These are phyloP conservation scores for Parus major DNA, from an alignment of 2,113 vertebrate species.

Conservation along the genomic window DNA sequence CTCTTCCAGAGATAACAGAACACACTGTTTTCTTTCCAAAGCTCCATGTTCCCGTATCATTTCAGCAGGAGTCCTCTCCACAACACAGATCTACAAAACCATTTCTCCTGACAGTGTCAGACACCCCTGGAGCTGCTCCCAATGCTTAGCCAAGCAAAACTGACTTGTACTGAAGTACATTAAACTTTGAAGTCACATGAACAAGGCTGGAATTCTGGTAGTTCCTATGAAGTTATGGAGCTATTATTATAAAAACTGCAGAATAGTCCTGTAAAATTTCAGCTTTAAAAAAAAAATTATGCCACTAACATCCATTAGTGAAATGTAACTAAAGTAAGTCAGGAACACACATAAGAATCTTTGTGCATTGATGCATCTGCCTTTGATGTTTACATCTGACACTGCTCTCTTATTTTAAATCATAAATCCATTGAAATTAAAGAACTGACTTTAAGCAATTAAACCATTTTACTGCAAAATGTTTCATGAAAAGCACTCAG, in stretches of 20 bases:
- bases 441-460: not conserved
- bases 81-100: not conserved
- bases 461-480: not conserved
- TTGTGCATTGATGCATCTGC: not conserved
- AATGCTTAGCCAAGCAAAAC: not conserved
- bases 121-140: not conserved
- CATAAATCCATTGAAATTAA: not conserved
- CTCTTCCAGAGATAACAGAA: not conserved
- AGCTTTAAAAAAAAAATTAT: not conserved
- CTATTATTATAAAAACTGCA: not conserved
- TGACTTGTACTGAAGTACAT: not conserved
- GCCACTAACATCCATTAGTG: not conserved
- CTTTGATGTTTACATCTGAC: not conserved
- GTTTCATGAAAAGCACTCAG: not conserved
- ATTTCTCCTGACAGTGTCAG: not conserved
- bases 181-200: not conserved
- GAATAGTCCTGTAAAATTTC: not conserved
- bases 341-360: not conserved
- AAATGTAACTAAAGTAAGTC: not conserved
- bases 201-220: not conserved
- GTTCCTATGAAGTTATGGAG: not conserved
- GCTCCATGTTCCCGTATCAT: fast-evolving
- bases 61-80: not conserved
- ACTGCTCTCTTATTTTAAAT: not conserved
- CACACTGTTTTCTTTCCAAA: not conserved